phyloP scores from a whole-genome alignment of 2,797 vertebrate genomes.

The Ataeniobius toweri region DNA sequence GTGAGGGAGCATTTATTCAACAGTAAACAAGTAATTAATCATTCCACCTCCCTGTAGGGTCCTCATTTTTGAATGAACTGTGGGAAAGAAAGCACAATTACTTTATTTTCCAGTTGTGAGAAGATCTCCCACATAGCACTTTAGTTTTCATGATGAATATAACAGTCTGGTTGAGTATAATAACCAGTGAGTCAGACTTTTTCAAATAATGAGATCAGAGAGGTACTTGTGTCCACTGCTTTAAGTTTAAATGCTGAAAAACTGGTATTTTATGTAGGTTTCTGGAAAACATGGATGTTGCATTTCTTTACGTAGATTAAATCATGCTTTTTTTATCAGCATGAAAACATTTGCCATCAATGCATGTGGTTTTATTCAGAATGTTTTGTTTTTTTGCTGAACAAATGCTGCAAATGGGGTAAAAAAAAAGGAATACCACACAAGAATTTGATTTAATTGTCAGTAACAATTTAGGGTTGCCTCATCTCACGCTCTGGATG shows the following conservation, averaged over 20 bases:
- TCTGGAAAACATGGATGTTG: slow-evolving; percentile 5
- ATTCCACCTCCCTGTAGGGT: slow-evolving; percentile 36
- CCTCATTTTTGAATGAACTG: slow-evolving; percentile 27
- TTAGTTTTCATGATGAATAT: slow-evolving; percentile 5
- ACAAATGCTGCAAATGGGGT: not conserved
- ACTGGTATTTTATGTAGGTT: slow-evolving; percentile 10
- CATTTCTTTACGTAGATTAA: not conserved
- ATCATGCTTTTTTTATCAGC: not conserved
- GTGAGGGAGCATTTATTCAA: slow-evolving; percentile 51
- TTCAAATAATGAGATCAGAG: not conserved
- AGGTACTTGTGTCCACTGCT: slow-evolving; percentile 4
- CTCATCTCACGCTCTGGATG: slow-evolving; percentile 33
- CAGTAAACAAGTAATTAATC: slow-evolving; percentile 70
- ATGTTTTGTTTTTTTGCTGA: not conserved
- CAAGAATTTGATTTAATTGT: slow-evolving; percentile 38
- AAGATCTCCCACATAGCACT: not conserved
- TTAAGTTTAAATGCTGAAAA: slow-evolving; percentile 11
- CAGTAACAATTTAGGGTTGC: slow-evolving; percentile 39
- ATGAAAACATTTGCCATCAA: not conserved
- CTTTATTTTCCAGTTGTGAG: slow-evolving; percentile 18
- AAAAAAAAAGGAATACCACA: slow-evolving; percentile 23
- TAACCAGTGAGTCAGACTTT: slow-evolving; percentile 15
- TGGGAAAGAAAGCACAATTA: slow-evolving; percentile 12
- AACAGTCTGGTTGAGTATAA: slow-evolving; percentile 12
- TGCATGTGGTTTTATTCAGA: slow-evolving; percentile 16